These are phyloP conservation scores for Siniperca knerii DNA, from an alignment of 2,113 vertebrate species.

Conservation along the genomic window DNA sequence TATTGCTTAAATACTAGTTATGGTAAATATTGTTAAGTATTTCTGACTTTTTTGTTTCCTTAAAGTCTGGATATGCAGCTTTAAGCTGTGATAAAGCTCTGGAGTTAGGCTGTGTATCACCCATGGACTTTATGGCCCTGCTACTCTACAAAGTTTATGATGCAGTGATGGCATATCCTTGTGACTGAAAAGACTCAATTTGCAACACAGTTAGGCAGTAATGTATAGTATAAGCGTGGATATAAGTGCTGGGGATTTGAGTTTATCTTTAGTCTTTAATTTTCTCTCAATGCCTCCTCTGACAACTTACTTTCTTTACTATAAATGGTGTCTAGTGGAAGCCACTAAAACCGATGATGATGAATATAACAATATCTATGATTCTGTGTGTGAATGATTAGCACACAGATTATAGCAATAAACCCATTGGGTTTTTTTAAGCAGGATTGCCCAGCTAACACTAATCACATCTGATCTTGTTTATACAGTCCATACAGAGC, in stretches of 20 bases:
- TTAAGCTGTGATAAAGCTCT: slow-evolving; percentile 45
- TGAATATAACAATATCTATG: slow-evolving; percentile 21
- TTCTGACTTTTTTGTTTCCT: slow-evolving; percentile 11
- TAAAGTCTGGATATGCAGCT: slow-evolving; percentile 29
- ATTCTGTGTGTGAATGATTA: slow-evolving; percentile 23
- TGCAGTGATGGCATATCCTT: slow-evolving; percentile 57
- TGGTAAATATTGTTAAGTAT: neutral
- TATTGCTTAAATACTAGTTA: neutral
- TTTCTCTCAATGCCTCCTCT: slow-evolving; percentile 30
- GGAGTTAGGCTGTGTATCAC: slow-evolving; percentile 42
- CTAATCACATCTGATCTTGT: slow-evolving; percentile 15
- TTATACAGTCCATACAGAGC: slow-evolving; percentile 16
- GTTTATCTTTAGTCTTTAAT: slow-evolving; percentile 58
- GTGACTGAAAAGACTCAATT: slow-evolving; percentile 69
- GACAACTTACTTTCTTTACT: slow-evolving; percentile 46
- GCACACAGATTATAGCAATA: slow-evolving; percentile 1
- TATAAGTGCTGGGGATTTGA: slow-evolving; percentile 49
- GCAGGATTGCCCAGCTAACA: neutral
- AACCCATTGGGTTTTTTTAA: neutral
- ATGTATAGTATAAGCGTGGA: slow-evolving; percentile 52
- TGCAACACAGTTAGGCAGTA: slow-evolving; percentile 69
- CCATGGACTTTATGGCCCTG: slow-evolving; percentile 57
- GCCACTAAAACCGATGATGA: slow-evolving; percentile 18
- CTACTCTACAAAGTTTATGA: slow-evolving; percentile 63
- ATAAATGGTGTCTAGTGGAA: slow-evolving; percentile 33